Percentiles rank a stretch among this genome's conserved stretches.
These are phyloP conservation scores for Syrmaticus mikado DNA, from an alignment of 2,113 vertebrate species.

Conservation along the genomic window DNA sequence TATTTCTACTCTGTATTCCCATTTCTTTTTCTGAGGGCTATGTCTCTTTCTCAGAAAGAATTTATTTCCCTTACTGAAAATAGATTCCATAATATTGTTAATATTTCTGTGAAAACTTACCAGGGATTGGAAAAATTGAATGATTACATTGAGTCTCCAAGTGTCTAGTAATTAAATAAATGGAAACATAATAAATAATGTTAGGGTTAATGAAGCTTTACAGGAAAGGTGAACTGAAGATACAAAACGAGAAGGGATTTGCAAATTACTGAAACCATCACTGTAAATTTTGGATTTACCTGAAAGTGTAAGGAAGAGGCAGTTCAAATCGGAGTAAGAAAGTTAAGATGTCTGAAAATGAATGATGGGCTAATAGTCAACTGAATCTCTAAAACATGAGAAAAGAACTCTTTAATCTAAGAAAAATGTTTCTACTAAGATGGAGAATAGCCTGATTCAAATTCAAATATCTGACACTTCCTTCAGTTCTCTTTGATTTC, in stretches of 20 bases:
- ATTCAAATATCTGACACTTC: neutral
- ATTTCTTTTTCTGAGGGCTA: neutral
- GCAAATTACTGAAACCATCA: slow-evolving; percentile 4
- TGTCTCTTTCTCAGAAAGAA: neutral
- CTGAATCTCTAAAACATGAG: neutral
- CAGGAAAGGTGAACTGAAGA: slow-evolving; percentile 14
- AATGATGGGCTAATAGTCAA: neutral
- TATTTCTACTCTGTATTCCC: neutral
- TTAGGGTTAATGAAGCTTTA: slow-evolving; percentile 18
- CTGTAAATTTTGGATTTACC: neutral
- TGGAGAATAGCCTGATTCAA: neutral
- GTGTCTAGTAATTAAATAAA: slow-evolving; percentile 43
- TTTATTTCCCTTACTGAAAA: neutral
- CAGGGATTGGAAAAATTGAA: neutral
- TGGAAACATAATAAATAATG: slow-evolving; percentile 15
- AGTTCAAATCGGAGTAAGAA: neutral
- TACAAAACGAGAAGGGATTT: neutral
- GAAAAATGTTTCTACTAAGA: neutral
- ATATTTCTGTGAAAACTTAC: neutral
- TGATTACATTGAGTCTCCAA: neutral
- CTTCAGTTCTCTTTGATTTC: neutral
- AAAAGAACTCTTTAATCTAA: neutral
- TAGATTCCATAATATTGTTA: neutral
- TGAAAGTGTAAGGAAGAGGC: neutral
- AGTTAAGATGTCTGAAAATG: neutral